Evolutionary conservation across 2,113 vertebrate species (phyloP), one percentile per base, ranked within the genome.

Genomic region (Nymphicus hollandicus): DNA sequence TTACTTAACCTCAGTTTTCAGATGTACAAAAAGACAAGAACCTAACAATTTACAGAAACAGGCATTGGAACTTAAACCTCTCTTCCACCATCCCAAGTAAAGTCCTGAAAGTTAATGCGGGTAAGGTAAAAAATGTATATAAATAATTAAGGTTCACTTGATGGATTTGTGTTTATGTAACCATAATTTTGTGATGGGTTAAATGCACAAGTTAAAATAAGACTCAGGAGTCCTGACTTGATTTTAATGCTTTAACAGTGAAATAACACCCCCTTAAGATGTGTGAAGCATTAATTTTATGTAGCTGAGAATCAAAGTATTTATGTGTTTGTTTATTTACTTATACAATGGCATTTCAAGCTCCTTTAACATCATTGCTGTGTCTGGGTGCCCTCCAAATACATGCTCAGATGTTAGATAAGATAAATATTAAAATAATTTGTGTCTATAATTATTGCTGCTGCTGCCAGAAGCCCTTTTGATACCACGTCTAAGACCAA

Each of bases 381-480:
- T 71, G 44, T 73, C 92, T 95, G 88, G 81, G 88, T 88, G 52
- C 80, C 88, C 92, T 97, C 93, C 95, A 96, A 96, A 93, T 92
- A 56, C 47, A 92, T 60, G 43, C 86, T 81, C 17, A 90, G 93
- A 96, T 95, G 82, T 78, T 72, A 94, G 88, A 95, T 94, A 90
- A 94, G 96, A 94, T 96, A 95, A 97, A 92, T 95, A 84, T 52
- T 91, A 86, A 95, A 94, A 94, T 89, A 87, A 72, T 92, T 92
- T 84, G 18, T 78, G 79, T 68, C 64, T 92, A 46, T 86, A 95
- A 90, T 88, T 92, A 93, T 81, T 84, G 60, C 52, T 88, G 53
- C 41, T 91, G 27, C 29, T 93, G 81, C 90, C 93, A 95, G 85
- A 64, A 96, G 35, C 71, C 60, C 33, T 94, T 96, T 90, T 91